Evolutionary conservation across 2,888 invertebrate genomes (phyloP).

Genomic region (Clepsis dumicolana): DNA sequence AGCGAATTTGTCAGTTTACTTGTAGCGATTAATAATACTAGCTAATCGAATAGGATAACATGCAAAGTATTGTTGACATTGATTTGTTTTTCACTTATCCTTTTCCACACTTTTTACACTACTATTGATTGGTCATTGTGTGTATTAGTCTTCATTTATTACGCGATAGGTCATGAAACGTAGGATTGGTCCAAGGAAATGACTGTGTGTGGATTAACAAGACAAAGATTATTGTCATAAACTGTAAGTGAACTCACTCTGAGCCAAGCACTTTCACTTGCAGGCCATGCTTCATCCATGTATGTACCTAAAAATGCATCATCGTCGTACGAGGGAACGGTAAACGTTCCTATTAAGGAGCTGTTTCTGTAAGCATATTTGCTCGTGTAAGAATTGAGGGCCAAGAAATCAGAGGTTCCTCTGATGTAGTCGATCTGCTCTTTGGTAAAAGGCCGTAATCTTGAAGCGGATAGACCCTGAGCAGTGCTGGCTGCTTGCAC

Average conservation of each 20-base stretch:
- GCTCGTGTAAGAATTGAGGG: constrained; percentile 50
- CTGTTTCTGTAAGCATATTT: constrained; percentile 49
- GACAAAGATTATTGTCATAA: too few relatives aligned
- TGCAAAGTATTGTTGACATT: not conserved
- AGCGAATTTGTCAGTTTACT: not conserved
- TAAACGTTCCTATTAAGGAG: constrained; percentile 45
- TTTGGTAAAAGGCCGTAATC: constrained; percentile 49
- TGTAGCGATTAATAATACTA: not conserved
- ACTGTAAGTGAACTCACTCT: constrained; percentile 43
- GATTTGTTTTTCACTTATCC: not conserved
- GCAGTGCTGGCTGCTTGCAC: constrained; percentile 48
- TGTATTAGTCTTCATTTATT: too few relatives aligned
- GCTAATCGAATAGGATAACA: not conserved
- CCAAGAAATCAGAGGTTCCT: constrained; percentile 52
- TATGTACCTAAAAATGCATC: constrained; percentile 49
- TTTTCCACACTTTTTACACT: too few relatives aligned
- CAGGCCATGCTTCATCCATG: constrained; percentile 50
- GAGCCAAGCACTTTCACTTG: constrained; percentile 44
- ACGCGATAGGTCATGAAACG: too few relatives aligned
- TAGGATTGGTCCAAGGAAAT: too few relatives aligned
- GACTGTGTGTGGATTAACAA: too few relatives aligned
- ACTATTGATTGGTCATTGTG: too few relatives aligned
- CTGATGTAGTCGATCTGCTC: constrained; percentile 49
- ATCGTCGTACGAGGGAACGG: constrained; percentile 47
- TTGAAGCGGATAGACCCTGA: constrained; percentile 49